Evolutionary conservation across 2,888 invertebrate genomes (phyloP), one percentile per base, ranked within the genome.

Genomic region (Zygogramma bicolorata): DNA sequence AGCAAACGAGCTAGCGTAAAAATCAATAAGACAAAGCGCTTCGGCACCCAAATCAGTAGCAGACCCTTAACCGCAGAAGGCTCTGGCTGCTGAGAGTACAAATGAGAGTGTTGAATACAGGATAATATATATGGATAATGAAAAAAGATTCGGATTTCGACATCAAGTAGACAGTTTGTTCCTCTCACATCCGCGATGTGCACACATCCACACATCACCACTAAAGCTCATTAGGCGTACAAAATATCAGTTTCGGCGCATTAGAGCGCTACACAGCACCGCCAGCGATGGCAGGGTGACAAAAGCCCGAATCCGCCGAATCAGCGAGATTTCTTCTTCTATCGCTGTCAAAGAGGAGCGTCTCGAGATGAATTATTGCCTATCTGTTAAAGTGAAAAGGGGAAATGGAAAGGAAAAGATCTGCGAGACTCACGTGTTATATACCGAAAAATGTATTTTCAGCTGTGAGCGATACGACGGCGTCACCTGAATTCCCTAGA

Each of bases 361-460:
- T 82, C 84, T 70, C 80, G 81, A 81, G 82, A 86, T 86, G 85
- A 86, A 81, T 86, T 85, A 85, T 85, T 85, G 84, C 84, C 85
- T 85, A 85, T 85, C 85, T 85, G 84, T 85, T 84, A 84, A 82
- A 79, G 81, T 84, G 84, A 84, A 85, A 82, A 81, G 82, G 82
- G 83, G 84, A 85, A 85, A 85, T 84, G 84, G 84, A 80, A 82
- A 83, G 84, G 84, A 85, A 86, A 85, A 84, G 82, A 84, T 82
- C 80, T 79, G 71, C 77, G 77, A 78, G 76, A 78, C 79, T 80
- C 81, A 82, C 62, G 57, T 68, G 20, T 68, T 68, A 38, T 68
- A 57, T 65, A 29, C 18, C 46, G 46, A 58, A 34, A 42, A 20
- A 58, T 68, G 67, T n/a, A n/a, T n/a, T n/a, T n/a, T n/a, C n/a